phyloP scores from a whole-genome alignment of 2,113 vertebrate species.

The Trogon surrucura region DNA sequence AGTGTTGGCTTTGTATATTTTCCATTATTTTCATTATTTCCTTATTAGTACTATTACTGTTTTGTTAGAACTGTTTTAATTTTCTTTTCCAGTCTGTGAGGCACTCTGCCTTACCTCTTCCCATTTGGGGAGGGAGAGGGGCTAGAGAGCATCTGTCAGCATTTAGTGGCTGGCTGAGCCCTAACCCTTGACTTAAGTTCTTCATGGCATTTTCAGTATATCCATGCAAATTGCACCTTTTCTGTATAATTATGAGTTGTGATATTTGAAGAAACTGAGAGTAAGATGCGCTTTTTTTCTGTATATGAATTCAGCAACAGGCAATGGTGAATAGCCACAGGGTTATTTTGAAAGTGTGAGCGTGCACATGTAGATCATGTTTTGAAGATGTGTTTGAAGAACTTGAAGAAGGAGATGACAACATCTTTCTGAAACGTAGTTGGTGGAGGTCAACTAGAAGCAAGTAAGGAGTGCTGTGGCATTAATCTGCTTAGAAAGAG shows the following conservation, averaged over 20 bases:
- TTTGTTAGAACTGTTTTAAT: no score
- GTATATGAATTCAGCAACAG: neutral
- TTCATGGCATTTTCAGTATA: neutral
- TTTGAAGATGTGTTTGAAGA: neutral
- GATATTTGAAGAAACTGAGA: neutral
- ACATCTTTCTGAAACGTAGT: neutral
- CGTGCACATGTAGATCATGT: neutral
- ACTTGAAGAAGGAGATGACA: neutral
- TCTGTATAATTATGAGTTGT: neutral
- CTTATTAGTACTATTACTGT: no score
- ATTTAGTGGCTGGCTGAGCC: no score
- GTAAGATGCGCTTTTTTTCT: neutral
- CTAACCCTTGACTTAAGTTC: neutral
- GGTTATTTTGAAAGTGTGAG: neutral
- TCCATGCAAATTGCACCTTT: neutral
- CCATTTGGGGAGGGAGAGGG: no score
- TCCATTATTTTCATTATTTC: no score
- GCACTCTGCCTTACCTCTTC: no score
- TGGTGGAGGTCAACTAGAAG: neutral
- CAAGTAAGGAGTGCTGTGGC: neutral
- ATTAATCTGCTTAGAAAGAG: neutral
- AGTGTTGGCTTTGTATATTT: no score
- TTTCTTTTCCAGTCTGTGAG: no score
- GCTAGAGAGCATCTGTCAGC: no score
- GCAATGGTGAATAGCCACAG: neutral